phyloP scores from a whole-genome alignment of 2,797 vertebrate genomes.

The Agapornis canus region DNA sequence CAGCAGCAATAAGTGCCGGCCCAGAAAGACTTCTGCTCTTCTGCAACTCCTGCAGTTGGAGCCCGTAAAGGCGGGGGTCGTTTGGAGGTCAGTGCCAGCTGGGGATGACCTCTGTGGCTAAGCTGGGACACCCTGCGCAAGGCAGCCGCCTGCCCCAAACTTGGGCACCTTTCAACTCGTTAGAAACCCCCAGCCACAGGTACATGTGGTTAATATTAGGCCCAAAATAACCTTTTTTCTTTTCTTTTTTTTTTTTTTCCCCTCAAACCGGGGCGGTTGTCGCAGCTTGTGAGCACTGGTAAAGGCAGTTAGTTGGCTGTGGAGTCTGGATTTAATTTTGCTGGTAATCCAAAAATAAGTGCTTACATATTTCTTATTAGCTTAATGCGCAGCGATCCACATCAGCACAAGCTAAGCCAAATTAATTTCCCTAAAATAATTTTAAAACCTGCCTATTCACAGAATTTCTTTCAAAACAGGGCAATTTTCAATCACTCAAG shows the following conservation, averaged over 20 bases:
- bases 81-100: slow-evolving; percentile 92
- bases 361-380: slow-evolving; percentile 92
- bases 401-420: slow-evolving; percentile 71
- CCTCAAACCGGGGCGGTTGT: slow-evolving; percentile 75
- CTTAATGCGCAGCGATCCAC: slow-evolving; percentile 89
- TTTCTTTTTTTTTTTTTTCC: not conserved
- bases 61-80: slow-evolving; percentile 90
- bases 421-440: slow-evolving; percentile 63
- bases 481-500: slow-evolving; percentile 66
- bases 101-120: slow-evolving; percentile 85
- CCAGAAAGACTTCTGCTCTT: slow-evolving; percentile 91
- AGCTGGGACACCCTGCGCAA: slow-evolving; percentile 76
- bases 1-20: slow-evolving; percentile 92
- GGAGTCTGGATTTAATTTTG: slow-evolving; percentile 97
- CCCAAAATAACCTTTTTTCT: slow-evolving; percentile 72
- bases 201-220: slow-evolving; percentile 94
- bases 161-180: slow-evolving; percentile 76
- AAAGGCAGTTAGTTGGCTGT: slow-evolving; percentile 85
- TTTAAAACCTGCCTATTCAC: slow-evolving; percentile 62
- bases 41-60: slow-evolving; percentile 89
- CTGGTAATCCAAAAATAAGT: slow-evolving; percentile 92
- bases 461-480: slow-evolving; percentile 68
- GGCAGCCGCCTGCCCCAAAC: slow-evolving; percentile 75
- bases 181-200: slow-evolving; percentile 75
- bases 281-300: slow-evolving; percentile 69